Percentiles rank a stretch among this genome's conserved stretches.
Evolutionary conservation across 1,140 invertebrate genomes (phyloP).

Genomic region (Rhagoletis zephyria): DNA sequence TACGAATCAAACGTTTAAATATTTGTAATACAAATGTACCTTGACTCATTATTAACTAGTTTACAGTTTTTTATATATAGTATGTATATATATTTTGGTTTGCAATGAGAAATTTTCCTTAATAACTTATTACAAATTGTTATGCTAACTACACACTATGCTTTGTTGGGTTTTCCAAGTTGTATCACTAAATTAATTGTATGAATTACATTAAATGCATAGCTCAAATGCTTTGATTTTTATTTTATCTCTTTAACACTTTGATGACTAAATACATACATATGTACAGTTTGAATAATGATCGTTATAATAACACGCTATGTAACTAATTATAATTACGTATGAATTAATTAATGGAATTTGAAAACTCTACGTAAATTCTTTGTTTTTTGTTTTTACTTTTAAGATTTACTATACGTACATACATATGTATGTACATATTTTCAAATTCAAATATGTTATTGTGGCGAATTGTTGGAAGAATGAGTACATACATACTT

Average conservation of each 20-base stretch:
- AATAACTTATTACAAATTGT: background rate
- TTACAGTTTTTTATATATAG: background rate
- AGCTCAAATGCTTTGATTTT: conserved; percentile 45
- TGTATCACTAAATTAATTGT: conserved; percentile 35
- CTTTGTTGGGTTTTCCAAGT: background rate
- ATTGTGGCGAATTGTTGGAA: too few species aligned
- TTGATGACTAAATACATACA: background rate
- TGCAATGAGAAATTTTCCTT: background rate
- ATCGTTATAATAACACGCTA: background rate
- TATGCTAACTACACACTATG: conserved; percentile 42
- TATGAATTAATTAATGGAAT: background rate
- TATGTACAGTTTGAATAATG: background rate
- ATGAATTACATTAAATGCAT: conserved; percentile 41
- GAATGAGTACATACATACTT: too few species aligned
- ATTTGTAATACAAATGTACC: background rate
- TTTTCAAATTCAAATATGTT: too few species aligned
- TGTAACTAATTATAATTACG: background rate
- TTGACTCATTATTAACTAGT: background rate
- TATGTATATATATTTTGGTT: background rate
- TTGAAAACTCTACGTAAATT: conserved; percentile 37
- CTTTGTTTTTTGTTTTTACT: background rate
- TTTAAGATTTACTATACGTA: too few species aligned
- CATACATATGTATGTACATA: too few species aligned
- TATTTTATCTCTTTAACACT: conserved; percentile 3
- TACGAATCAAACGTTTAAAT: conserved; percentile 13